A percentile compares a stretch with the other conserved stretches of the same genome.
These are phyloP conservation scores for Diglossa brunneiventris DNA, from an alignment of 2,113 vertebrate species.

Conservation along the genomic window DNA sequence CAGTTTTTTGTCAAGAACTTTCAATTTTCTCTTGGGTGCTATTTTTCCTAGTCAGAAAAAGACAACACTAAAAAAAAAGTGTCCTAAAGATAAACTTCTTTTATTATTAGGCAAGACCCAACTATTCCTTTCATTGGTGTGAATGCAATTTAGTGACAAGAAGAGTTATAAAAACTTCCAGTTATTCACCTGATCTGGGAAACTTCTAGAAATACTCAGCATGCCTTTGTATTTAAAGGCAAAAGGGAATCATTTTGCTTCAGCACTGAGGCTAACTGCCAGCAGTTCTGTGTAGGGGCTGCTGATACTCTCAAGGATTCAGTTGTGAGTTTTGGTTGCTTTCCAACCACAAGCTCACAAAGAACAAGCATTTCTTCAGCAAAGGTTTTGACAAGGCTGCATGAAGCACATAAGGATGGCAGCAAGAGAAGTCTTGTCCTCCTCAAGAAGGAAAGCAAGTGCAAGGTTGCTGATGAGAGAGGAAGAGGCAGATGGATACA, in stretches of 20 bases:
- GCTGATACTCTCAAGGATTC: background rate
- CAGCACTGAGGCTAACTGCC: background rate
- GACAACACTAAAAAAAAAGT: background rate
- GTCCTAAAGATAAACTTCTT: background rate
- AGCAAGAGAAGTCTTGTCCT: background rate
- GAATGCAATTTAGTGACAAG: background rate
- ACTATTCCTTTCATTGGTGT: background rate
- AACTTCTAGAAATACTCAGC: background rate
- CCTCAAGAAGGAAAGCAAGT: background rate
- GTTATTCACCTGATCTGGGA: background rate
- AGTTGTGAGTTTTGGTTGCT: background rate
- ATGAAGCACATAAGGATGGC: background rate
- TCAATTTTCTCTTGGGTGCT: background rate
- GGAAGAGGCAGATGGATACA: background rate
- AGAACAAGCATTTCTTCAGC: background rate
- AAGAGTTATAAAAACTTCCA: background rate
- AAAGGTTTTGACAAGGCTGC: background rate
- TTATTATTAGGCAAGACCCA: background rate
- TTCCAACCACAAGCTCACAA: background rate
- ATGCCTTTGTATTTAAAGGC: background rate
- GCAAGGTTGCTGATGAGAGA: background rate
- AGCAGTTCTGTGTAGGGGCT: background rate
- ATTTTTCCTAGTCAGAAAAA: background rate
- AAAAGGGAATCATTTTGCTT: background rate
- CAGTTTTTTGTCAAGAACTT: background rate